Conservation (phyloP, 2,113 vertebrate genomes). For the Lonchura striata region DNA sequence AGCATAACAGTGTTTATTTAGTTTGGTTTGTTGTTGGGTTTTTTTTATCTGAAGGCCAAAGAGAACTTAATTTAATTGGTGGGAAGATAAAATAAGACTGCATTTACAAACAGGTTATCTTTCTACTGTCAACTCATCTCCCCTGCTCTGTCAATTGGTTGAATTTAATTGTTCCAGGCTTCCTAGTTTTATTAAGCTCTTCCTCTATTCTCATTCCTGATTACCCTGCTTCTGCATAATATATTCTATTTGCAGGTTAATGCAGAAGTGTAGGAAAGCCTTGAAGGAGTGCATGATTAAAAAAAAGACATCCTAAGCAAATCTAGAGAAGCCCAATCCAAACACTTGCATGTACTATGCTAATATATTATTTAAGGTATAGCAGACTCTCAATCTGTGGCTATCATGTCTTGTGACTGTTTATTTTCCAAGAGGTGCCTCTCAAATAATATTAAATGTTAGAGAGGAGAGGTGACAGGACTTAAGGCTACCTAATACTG, state of each 20-base stretch:
- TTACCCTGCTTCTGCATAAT: conserved; percentile 17
- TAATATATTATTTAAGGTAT: neutral
- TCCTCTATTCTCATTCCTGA: conserved; percentile 46
- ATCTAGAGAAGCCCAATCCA: neutral
- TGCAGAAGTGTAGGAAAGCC: neutral
- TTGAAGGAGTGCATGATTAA: conserved; percentile 26
- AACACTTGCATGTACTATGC: neutral
- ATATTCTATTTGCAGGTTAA: conserved; percentile 43
- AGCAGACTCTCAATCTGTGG: neutral
- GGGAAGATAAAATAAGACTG: conserved; percentile 62
- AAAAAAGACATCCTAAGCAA: conserved; percentile 23
- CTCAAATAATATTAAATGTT: neutral
- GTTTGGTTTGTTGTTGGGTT: neutral
- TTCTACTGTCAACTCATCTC: conserved; percentile 53
- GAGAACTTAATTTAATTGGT: conserved; percentile 74
- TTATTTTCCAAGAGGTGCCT: neutral
- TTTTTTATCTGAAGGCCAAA: conserved; percentile 66
- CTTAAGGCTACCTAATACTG: neutral
- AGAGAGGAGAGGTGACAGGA: too few species aligned
- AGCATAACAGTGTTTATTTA: conserved; percentile 72
- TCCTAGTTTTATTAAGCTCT: conserved; percentile 64
- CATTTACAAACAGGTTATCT: conserved; percentile 71
- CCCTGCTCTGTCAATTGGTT: conserved; percentile 38
- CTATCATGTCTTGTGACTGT: neutral
- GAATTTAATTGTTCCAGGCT: conserved; percentile 71